These are phyloP conservation scores for Acipenser ruthenus DNA, from an alignment of 2,797 vertebrate genomes.

Conservation along the genomic window DNA sequence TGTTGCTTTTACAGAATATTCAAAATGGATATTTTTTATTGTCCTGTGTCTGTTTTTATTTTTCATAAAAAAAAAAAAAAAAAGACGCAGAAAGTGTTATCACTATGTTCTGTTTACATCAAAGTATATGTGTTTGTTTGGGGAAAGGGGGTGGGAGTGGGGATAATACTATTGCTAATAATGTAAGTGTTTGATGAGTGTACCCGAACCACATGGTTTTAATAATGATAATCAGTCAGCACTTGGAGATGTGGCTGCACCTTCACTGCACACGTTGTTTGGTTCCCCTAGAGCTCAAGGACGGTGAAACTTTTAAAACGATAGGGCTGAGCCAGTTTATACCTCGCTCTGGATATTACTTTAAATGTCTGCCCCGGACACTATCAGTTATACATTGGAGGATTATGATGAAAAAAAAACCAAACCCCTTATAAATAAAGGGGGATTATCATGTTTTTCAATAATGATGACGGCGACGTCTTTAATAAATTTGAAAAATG, in stretches of 20 bases:
- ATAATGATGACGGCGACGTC: too few species aligned
- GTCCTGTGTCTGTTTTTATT: constrained; percentile 46
- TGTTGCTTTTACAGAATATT: background rate
- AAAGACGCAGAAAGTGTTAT: constrained; percentile 57
- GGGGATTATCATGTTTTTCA: too few species aligned
- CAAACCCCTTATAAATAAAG: too few species aligned
- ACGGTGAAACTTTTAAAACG: too few species aligned
- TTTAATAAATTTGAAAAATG: too few species aligned
- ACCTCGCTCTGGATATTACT: too few species aligned
- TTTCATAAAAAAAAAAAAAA: background rate
- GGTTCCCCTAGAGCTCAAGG: too few species aligned
- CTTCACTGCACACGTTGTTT: too few species aligned
- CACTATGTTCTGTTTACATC: constrained; percentile 70
- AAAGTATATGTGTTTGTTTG: constrained; percentile 32
- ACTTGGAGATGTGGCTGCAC: constrained; percentile 5
- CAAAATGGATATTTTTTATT: background rate
- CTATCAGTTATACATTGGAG: too few species aligned
- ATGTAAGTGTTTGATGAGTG: background rate
- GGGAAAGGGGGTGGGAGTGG: background rate
- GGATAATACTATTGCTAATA: background rate
- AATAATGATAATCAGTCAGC: background rate
- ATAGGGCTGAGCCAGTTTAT: too few species aligned
- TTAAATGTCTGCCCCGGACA: too few species aligned
- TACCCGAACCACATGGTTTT: background rate
- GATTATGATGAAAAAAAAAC: too few species aligned